Evolutionary conservation across 2,113 vertebrate species (phyloP).

Genomic region (Siniperca knerii): DNA sequence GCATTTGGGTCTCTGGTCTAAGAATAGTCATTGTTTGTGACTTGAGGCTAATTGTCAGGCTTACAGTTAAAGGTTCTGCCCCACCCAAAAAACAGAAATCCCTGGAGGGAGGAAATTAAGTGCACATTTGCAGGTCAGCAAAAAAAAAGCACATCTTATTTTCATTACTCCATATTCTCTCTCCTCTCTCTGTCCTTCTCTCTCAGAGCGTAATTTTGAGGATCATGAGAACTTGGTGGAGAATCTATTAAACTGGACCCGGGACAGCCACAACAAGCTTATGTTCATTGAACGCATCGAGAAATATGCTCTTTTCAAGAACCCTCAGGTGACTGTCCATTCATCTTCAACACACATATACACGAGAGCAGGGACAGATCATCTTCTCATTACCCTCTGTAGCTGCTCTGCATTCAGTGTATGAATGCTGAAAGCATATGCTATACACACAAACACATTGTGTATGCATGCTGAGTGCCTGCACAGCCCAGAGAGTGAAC

Average conservation of each 20-base stretch:
- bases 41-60: not conserved
- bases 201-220: slow-evolving; percentile 96
- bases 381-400: not conserved
- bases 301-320: slow-evolving; percentile 98
- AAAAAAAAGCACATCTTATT: not conserved
- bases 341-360: not conserved
- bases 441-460: slow-evolving; percentile 42
- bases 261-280: slow-evolving; percentile 98
- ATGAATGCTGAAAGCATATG: slow-evolving; percentile 18
- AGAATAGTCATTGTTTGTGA: not conserved
- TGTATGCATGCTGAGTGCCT: slow-evolving; percentile 57
- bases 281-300: slow-evolving; percentile 98
- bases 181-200: not conserved
- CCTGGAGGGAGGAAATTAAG: slow-evolving; percentile 24
- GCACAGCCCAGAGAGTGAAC: slow-evolving; percentile 20
- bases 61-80: slow-evolving; percentile 6
- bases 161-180: slow-evolving; percentile 12
- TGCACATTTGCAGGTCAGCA: slow-evolving; percentile 30
- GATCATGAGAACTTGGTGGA: slow-evolving; percentile 99
- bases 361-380: not conserved
- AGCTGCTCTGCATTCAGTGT: not conserved
- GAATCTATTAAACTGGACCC: slow-evolving; percentile 98
- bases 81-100: slow-evolving; percentile 8
- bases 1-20: not conserved
- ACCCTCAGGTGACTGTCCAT: slow-evolving; percentile 89